Evolutionary conservation across 1,140 invertebrate genomes (phyloP), one percentile per base, ranked within the genome.

Genomic region (Xylocopa sonorina): DNA sequence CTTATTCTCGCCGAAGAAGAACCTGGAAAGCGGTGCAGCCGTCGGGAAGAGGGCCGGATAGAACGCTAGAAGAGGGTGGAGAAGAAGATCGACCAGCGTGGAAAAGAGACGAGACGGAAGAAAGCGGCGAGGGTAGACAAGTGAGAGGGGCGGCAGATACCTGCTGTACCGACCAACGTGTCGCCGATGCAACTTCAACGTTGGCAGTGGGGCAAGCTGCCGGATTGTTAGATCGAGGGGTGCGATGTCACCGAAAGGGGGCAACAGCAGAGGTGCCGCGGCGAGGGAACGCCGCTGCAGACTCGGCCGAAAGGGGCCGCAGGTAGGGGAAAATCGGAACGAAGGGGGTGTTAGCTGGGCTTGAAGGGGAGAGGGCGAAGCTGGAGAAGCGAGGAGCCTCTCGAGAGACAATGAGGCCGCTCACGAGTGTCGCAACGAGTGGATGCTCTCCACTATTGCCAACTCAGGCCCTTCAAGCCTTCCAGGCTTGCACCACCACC

Each of bases 341-440:
- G 69, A 60, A 24, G 53, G 63, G 72, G 76, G 58, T 78, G 75
- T 71, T 78, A 78, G 75, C 55, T 24, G 24, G 75, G 75, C 9
- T 71, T 78, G 55, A 68, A 67, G 64, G 80, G 64, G 66, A 60
- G 78, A 80, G 76, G 88, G 81, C 75, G 81, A 85, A 51, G 69
- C 78, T 84, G 86, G 87, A 89, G 86, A 86, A 90, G 84, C 84
- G 64, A 77, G 81, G 88, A 90, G 88, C 87, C 89, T 89, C 92
- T 93, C 86, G 80, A 91, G 89, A 92, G 91, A 93, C 92, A 93
- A 93, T 93, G 92, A 92, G 92, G 91, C 91, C 91, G 91, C 90
- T 93, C 89, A 89, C 89, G 86, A 93, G 92, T 93, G 92, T 93
- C 91, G 89, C 90, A 90, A 91, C 88, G 90, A 93, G 91, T 92